Conservation (phyloP, 2,797 vertebrate species). For the Apogon talboti region DNA sequence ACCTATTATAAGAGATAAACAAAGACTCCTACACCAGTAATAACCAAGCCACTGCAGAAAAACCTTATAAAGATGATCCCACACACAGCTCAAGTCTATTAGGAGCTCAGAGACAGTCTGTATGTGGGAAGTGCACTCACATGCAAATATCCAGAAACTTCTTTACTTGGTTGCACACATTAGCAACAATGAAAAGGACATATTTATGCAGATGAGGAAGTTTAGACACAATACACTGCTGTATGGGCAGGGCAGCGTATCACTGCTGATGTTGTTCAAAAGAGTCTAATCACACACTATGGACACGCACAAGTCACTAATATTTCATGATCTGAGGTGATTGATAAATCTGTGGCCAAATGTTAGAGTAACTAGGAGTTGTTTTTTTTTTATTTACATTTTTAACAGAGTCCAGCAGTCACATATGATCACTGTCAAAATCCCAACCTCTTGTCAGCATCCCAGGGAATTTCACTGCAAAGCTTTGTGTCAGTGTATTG, state of each 20-base stretch:
- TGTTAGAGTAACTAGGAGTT: too few relatives aligned
- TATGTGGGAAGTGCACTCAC: conserved; percentile 56
- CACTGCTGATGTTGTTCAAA: conserved; percentile 12
- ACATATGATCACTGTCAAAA: too few relatives aligned
- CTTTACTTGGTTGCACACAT: conserved; percentile 12
- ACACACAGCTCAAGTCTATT: conserved; percentile 60
- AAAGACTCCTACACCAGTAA: conserved; percentile 65
- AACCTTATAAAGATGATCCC: conserved; percentile 53
- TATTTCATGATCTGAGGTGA: too few relatives aligned
- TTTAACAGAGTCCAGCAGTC: too few relatives aligned
- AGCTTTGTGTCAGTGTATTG: too few relatives aligned
- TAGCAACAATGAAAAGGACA: conserved; percentile 18
- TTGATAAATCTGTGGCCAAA: too few relatives aligned
- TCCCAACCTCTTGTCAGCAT: too few relatives aligned
- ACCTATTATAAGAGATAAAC: conserved; percentile 60
- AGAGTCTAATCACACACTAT: background rate
- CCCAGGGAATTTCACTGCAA: too few relatives aligned
- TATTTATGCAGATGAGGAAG: background rate
- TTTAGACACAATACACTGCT: background rate
- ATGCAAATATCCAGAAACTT: conserved; percentile 37
- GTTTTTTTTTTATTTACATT: too few relatives aligned
- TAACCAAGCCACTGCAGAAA: conserved; percentile 35
- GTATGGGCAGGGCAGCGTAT: conserved; percentile 5
- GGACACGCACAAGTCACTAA: too few relatives aligned
- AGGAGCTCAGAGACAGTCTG: conserved; percentile 60